Base-by-base conservation (phyloP, 2,797 vertebrate genomes). In the Cetoscarus ocellatus region DNA sequence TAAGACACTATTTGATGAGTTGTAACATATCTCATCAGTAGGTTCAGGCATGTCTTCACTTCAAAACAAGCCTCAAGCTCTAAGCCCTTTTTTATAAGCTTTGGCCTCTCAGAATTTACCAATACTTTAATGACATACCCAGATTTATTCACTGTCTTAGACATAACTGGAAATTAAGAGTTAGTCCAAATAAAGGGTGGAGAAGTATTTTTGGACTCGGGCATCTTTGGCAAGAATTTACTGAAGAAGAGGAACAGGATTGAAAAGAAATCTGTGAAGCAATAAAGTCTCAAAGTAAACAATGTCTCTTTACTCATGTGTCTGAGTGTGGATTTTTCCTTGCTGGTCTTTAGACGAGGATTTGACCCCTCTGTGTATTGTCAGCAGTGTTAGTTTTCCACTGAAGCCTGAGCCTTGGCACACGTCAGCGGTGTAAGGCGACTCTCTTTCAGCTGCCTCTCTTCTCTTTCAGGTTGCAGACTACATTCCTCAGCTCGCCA, bases 401-500 rank as follows among this genome's bases (percentile, higher is more conserved):
- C 6, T 76, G 73, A 71, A 78, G 43, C 44, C 44, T 70, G 79
- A 86, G 17, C 57, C 63, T 58, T 10, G 0, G 70, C 66, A 50
- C 52, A 80, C 58, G 8, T 75, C 73, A 77, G 51, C 14, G 1
- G 19, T 75, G 73, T 62, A 60, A 84, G 8, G 8, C 45, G 59
- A 84, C 52, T 38, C 62, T 45, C 53, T 58, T 54, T 73, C 60
- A 54, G 3, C 44, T 40, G 7, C 10, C 39, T 58, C 9, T 2
- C 34, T 40, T 89, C 83, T 83, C 78, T 86, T 53, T 13, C 89
- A 99, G 98, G 98, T 99, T 77, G 98, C 98, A 58, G 98, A 99
- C 88, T 99, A 99, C 93, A 98, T 99, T 94, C 98, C 98, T 82
- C 98, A 99, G 49, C 94, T 99, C 52, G 95, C 98, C 63, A 98